Conservation (phyloP, 2,888 invertebrate species). For the Drosophila ochracea region DNA sequence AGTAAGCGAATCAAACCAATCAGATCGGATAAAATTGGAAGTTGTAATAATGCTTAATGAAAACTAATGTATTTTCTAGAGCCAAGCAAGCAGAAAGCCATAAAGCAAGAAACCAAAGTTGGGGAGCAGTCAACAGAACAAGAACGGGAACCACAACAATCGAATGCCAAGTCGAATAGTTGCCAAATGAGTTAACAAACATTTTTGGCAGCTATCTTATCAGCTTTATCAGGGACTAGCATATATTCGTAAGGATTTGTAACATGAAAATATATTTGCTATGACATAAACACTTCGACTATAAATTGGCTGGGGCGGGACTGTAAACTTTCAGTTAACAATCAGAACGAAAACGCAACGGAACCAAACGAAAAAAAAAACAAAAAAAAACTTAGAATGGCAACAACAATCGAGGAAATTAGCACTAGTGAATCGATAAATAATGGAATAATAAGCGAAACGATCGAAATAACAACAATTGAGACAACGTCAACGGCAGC, state of each 20-base stretch:
- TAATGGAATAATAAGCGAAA: conserved; percentile 46
- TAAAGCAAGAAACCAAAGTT: conserved; percentile 12
- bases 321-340: conserved; percentile 50
- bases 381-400: conserved; percentile 8
- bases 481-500: conserved; percentile 33
- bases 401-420: conserved; percentile 59
- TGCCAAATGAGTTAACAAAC: conserved; percentile 62
- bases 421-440: conserved; percentile 45
- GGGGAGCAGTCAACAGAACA: conserved; percentile 11
- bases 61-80: conserved; percentile 29
- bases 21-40: background rate
- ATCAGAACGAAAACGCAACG: conserved; percentile 36
- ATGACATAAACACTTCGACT: conserved; percentile 69
- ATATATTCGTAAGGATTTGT: conserved; percentile 58
- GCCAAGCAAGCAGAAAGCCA: background rate
- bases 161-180: conserved; percentile 53
- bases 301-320: conserved; percentile 56
- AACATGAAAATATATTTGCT: conserved; percentile 68
- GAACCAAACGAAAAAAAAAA: background rate
- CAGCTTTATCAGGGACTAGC: conserved; percentile 22
- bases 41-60: background rate
- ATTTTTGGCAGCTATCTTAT: conserved; percentile 60
- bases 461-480: conserved; percentile 30
- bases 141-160: conserved; percentile 8
- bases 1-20: conserved; percentile 18